Percentiles rank a stretch among this genome's conserved stretches.
Evolutionary conservation across 1,140 invertebrate species (phyloP).

Genomic region (Scaptodrosophila lebanonensis): DNA sequence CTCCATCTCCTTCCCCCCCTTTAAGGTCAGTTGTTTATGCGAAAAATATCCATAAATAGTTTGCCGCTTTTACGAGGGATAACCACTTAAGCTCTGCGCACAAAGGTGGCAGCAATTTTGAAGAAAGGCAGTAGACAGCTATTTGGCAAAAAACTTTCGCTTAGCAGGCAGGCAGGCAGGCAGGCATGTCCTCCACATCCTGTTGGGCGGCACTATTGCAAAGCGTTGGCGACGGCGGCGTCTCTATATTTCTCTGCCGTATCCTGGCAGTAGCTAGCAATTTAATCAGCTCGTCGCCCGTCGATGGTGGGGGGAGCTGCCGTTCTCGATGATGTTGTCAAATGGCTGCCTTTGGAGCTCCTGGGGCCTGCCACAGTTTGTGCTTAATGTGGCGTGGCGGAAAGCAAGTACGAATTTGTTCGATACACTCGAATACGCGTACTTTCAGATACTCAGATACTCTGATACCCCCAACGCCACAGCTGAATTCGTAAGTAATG

Average conservation of each 20-base stretch:
- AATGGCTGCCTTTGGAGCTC: slow-evolving; percentile 39
- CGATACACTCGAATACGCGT: no score
- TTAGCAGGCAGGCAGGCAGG: slow-evolving; percentile 34
- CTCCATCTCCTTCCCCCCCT: slow-evolving; percentile 12
- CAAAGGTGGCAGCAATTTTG: slow-evolving; percentile 12
- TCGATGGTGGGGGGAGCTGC: slow-evolving; percentile 11
- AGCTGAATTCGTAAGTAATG: slow-evolving; percentile 58
- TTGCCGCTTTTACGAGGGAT: slow-evolving; percentile 51
- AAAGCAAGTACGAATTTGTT: slow-evolving; percentile 43
- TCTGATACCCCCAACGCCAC: slow-evolving; percentile 28
- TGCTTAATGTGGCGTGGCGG: slow-evolving; percentile 64
- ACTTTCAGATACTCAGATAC: slow-evolving; percentile 30
- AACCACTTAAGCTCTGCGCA: slow-evolving; percentile 19
- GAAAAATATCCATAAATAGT: slow-evolving; percentile 72
- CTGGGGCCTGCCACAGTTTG: slow-evolving; percentile 16
- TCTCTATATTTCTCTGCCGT: no score
- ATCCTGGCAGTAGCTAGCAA: slow-evolving; percentile 47
- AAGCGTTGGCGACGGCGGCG: no score
- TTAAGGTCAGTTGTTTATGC: slow-evolving; percentile 66
- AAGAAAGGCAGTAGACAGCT: slow-evolving; percentile 55
- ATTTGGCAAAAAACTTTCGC: slow-evolving; percentile 52
- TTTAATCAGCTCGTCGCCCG: slow-evolving; percentile 52
- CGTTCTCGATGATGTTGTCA: slow-evolving; percentile 65
- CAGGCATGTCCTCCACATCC: no score
- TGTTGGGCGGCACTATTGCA: no score